Conservation (phyloP, 2,113 vertebrate species). For the Odocoileus hemionus region DNA sequence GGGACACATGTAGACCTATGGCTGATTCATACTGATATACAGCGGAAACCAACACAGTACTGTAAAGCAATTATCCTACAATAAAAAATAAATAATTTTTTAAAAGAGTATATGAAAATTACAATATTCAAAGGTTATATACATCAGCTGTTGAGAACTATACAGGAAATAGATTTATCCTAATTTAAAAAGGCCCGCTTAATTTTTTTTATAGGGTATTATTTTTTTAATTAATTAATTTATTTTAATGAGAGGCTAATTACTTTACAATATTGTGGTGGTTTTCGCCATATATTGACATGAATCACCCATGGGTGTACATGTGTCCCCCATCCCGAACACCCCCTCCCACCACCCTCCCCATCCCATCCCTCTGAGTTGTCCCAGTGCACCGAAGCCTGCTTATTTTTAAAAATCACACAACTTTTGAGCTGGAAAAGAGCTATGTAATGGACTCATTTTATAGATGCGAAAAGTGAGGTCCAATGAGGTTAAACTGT, state of each 20-base stretch:
- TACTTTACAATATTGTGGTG: background rate
- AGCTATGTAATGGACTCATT: background rate
- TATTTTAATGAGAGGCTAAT: background rate
- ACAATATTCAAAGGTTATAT: background rate
- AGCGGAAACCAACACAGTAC: background rate
- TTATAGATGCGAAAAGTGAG: background rate
- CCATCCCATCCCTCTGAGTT: background rate
- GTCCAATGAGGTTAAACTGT: background rate
- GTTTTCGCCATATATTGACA: background rate
- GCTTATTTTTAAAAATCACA: background rate
- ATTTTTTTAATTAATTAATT: background rate
- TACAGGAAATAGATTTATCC: background rate
- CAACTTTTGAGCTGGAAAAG: background rate
- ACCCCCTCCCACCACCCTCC: background rate
- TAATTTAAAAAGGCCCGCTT: background rate
- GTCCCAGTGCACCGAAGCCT: background rate
- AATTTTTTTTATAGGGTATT: background rate
- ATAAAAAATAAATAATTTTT: background rate
- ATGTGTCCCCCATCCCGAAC: background rate
- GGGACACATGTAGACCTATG: background rate
- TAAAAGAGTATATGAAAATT: background rate
- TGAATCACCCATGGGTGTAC: background rate
- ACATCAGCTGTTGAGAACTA: background rate
- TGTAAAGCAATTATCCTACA: background rate
- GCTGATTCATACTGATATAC: background rate